These are phyloP conservation scores for Pinna nobilis DNA, from an alignment of 1,140 invertebrate genomes.

Conservation along the genomic window DNA sequence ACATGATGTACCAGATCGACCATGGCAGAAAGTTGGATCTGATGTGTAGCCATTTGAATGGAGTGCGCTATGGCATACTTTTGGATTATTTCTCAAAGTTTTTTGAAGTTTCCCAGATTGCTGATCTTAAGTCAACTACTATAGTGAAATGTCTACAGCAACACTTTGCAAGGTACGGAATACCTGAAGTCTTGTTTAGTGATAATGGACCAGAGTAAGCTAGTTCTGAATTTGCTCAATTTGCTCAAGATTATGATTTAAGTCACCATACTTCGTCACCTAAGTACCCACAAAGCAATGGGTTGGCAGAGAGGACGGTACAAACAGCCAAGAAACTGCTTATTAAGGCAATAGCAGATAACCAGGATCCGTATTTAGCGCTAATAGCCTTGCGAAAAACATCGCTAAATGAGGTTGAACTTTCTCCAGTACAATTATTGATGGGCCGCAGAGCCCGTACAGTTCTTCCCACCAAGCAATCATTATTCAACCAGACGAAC, in stretches of 20 bases:
- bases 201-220: constrained; percentile 9
- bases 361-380: constrained; percentile 5
- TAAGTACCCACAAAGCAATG: constrained; percentile 3
- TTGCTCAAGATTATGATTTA: constrained; percentile 1
- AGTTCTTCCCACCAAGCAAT: neutral
- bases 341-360: constrained; percentile 1
- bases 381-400: neutral
- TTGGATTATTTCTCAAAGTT: constrained; percentile 14
- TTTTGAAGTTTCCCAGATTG: neutral
- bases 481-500: too few relatives aligned
- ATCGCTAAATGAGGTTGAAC: too few relatives aligned
- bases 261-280: constrained; percentile 9
- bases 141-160: neutral
- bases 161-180: constrained; percentile 8
- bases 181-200: constrained; percentile 1
- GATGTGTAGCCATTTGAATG: constrained; percentile 1
- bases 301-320: neutral
- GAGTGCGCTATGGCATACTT: neutral
- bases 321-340: neutral
- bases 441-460: constrained; percentile 3
- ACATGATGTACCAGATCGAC: neutral
- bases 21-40: constrained; percentile 27
- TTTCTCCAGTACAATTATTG: neutral
- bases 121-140: neutral
- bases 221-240: constrained; percentile 3